These are phyloP conservation scores for Lycodopsis pacificus DNA, from an alignment of 2,797 vertebrate genomes.

Conservation along the genomic window DNA sequence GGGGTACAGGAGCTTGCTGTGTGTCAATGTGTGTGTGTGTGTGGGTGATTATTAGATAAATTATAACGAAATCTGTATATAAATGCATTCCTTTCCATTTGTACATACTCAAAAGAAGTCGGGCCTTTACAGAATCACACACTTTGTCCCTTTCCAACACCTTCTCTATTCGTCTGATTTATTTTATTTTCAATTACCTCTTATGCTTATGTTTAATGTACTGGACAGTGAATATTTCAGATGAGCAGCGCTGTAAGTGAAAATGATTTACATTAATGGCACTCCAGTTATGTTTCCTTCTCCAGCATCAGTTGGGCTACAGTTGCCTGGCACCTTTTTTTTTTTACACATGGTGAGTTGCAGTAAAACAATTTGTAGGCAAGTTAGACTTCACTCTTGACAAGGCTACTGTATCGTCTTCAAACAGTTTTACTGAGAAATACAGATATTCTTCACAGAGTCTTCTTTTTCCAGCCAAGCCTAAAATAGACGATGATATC, in stretches of 20 bases:
- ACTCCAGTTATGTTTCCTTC: neutral
- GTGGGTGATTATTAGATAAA: neutral
- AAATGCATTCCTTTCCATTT: neutral
- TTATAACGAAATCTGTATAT: neutral
- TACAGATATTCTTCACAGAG: neutral
- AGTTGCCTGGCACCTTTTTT: constrained; percentile 13
- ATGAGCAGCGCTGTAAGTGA: constrained; percentile 8
- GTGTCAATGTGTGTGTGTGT: neutral
- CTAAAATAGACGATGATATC: neutral
- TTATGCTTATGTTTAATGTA: constrained; percentile 16
- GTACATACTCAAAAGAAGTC: neutral
- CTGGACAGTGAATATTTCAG: constrained; percentile 20
- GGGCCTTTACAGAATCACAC: neutral
- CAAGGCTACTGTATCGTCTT: neutral
- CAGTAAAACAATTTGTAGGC: constrained; percentile 20
- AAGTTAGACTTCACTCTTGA: constrained; percentile 6
- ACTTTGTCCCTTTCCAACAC: neutral
- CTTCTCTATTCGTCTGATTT: neutral
- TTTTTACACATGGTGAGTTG: constrained; percentile 10
- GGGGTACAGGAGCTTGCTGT: neutral
- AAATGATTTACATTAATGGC: constrained; percentile 28
- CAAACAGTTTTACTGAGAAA: neutral
- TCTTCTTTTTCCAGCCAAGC: neutral
- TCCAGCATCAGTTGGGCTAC: constrained; percentile 7
- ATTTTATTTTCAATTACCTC: constrained; percentile 16